Base-by-base conservation (phyloP, 1,140 invertebrate genomes). In the Caenorhabditis brenneri region DNA sequence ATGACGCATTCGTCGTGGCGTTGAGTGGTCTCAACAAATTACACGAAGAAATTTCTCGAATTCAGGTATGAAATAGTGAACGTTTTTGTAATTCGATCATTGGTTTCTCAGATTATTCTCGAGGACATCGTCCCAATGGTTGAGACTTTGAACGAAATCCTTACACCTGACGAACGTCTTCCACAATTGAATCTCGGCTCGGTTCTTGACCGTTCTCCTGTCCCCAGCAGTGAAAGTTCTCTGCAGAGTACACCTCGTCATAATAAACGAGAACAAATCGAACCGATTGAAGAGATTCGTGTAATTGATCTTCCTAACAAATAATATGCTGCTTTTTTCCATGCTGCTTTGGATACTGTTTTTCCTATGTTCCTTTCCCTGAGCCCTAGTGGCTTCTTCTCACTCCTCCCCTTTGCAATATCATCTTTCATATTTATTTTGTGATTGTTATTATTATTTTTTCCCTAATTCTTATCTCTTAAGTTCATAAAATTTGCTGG, bases 161-260 rank as follows among this genome's bases (percentile, higher is more conserved):
- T 80, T 10, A n/a, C 22, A 10, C 51, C 79, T 16, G 51, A 80
- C 15, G 79, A 80, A 3, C 51, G 94, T 95, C 1, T 93, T 94
- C 24, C 94, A 95, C 0, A 96, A 96, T 2, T 93, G 95, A 86
- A 93, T 94, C 87, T 93, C 97, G 27, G 94, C 95, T 51, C 48
- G 39, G 51, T 80, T 16, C 79, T 80, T 1, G 79, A 80, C 19
- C 27, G 79, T 22, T 80, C 79, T 53, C 48, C 79, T 1, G 36
- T 74, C 4, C 36, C 36, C 1, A 74, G 65, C 65, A 74, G 65
- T 42, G 65, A 74, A 15, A 74, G 65, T 42, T 74, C 65, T 27
- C n/a, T 74, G 42, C 65, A 74, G 46, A 74, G 65, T 74, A 74
- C 65, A 1, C 65, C 65, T 24, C 65, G 65, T 42, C 65, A 74